Evolutionary conservation across 1,140 invertebrate species (phyloP).

Genomic region (Bombus soroeensis): DNA sequence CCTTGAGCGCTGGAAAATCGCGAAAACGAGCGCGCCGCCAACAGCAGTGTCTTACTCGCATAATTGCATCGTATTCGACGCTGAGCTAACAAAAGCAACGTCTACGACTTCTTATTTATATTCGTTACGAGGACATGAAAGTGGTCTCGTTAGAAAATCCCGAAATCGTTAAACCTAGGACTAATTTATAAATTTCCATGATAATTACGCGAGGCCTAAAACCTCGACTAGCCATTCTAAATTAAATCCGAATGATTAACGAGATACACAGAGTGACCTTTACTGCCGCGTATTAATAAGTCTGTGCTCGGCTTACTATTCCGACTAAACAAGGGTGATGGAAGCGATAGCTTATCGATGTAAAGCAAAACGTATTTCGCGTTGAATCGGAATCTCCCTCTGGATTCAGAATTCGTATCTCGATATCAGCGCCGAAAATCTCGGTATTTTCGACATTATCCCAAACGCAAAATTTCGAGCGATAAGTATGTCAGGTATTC

Average conservation of each 20-base stretch:
- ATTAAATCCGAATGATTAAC: constrained; percentile 51
- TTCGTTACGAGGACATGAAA: background rate
- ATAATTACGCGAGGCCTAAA: constrained; percentile 13
- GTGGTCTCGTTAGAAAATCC: background rate
- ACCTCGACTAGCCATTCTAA: constrained; percentile 9
- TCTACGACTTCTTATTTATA: background rate
- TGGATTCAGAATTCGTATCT: background rate
- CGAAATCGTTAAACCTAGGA: constrained; percentile 12
- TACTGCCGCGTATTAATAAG: constrained; percentile 56
- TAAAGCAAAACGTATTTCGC: constrained; percentile 29
- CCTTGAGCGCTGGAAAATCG: constrained; percentile 61
- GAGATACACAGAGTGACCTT: constrained; percentile 48
- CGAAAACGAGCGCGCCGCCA: background rate
- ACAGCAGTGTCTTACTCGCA: background rate
- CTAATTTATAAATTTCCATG: constrained; percentile 8
- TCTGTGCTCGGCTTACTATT: constrained; percentile 4
- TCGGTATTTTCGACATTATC: background rate
- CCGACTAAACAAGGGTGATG: constrained; percentile 59
- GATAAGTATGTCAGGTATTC: background rate
- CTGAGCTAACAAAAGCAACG: background rate
- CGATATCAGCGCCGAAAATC: background rate
- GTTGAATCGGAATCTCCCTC: constrained; percentile 25
- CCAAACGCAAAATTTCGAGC: background rate
- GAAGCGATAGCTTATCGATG: constrained; percentile 55
- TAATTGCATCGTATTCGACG: constrained; percentile 25